These are phyloP conservation scores for Semnopithecus entellus DNA, from an alignment of 2,113 vertebrate species.

Conservation along the genomic window DNA sequence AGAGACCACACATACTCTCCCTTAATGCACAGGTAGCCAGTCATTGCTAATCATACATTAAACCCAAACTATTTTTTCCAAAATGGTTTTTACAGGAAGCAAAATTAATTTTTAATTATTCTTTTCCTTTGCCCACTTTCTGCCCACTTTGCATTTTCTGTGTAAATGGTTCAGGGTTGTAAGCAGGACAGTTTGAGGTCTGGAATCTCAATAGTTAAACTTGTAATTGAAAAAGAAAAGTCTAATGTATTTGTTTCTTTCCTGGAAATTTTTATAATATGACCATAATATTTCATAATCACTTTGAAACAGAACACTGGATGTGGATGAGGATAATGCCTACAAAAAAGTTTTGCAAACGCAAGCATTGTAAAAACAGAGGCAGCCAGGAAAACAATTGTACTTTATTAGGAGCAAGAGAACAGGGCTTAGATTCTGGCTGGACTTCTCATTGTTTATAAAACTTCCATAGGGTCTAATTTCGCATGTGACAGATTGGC, in stretches of 20 bases:
- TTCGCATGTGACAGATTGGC: neutral
- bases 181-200: neutral
- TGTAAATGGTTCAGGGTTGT: neutral
- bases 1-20: neutral
- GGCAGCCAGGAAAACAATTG: no score
- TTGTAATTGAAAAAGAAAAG: neutral
- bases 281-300: neutral
- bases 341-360: neutral
- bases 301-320: neutral
- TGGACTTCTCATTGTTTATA: neutral
- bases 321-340: neutral
- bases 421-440: neutral
- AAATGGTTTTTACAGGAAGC: neutral
- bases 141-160: slow-evolving; percentile 15
- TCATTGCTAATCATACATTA: neutral
- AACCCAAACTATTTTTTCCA: neutral
- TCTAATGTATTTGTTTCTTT: neutral
- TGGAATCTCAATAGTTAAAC: neutral
- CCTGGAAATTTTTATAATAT: neutral
- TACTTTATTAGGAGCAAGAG: neutral
- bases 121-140: slow-evolving; percentile 22
- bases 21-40: no score
- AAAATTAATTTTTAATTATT: slow-evolving; percentile 19
- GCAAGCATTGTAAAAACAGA: neutral
- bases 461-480: neutral